Conservation (phyloP, 2,113 vertebrate genomes). For the Patagioenas fasciata region DNA sequence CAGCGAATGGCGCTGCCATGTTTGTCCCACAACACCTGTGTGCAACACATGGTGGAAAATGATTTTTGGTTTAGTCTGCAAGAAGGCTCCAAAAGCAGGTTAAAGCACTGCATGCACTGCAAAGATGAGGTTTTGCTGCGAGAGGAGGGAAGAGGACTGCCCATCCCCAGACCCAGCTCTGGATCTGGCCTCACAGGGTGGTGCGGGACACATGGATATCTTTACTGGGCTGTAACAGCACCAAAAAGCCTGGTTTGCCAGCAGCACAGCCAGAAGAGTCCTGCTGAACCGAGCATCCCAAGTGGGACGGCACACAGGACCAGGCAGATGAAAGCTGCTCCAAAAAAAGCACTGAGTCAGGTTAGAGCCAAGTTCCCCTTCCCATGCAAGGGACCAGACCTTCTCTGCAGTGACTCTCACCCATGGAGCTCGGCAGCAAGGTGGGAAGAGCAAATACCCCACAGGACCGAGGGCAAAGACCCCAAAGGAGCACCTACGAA, state of each 20-base stretch:
- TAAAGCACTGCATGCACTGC: not conserved
- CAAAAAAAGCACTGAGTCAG: not conserved
- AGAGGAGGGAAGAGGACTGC: not conserved
- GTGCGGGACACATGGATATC: not conserved
- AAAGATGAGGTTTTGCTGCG: not conserved
- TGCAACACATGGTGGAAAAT: not conserved
- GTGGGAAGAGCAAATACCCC: fast-evolving
- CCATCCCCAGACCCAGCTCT: not conserved
- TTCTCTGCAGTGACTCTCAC: fast-evolving
- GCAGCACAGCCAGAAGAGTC: not conserved
- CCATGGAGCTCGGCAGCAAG: fast-evolving
- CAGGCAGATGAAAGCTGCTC: not conserved
- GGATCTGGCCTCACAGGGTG: fast-evolving
- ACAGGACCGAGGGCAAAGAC: not conserved
- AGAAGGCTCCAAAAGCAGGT: not conserved
- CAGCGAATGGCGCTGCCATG: not conserved
- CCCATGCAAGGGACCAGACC: fast-evolving
- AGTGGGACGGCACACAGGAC: fast-evolving
- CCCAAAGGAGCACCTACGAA: not conserved
- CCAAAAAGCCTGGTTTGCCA: not conserved
- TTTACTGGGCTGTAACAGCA: not conserved
- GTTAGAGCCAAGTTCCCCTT: not conserved
- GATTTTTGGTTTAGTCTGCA: not conserved
- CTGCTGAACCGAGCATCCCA: fast-evolving
- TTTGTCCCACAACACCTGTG: not conserved